Evolutionary conservation across 2,797 vertebrate species (phyloP), one percentile per base, ranked within the genome.

Genomic region (Bradypodion pumilum): DNA sequence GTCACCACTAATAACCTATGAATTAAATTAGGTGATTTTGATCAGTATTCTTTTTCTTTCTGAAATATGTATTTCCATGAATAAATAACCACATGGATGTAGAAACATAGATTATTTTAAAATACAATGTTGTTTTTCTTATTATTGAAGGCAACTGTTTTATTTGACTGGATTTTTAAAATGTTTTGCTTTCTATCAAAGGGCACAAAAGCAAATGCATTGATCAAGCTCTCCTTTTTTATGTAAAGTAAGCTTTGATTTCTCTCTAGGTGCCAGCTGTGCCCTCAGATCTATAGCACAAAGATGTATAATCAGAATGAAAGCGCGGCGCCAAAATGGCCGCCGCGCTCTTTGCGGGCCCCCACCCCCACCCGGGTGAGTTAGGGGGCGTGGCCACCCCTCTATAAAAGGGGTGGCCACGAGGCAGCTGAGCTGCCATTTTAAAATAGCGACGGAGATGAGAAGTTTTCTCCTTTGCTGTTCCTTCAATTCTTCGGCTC

Each of bases 191-290:
- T 73, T 68, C 66, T 2, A 7, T 83, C 37, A 85, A 87, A 82
- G 52, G 40, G 10, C 9, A 85, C 60, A 84, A 88, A 90, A 74
- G 42, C 74, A 52, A 90, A 86, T 86, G 66, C 84, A 74, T 82
- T 59, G 68, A 25, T 86, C 40, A 85, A 4, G 83, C 44, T 86
- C 8, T 73, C 84, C 19, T 62, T 19, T 79, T 88, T 87, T 87
- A 77, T 88, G 82, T 85, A 90, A 77, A 87, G 29, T 70, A 23
- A 78, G 3, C 1, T 86, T 88, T 86, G 76, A 80, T 42, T 56
- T 84, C 78, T 79, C 74, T 60, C 3, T 66, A 80, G 29, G 81
- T 86, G 5, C 42, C 82, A 87, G 9, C 7, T 23, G 46, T 56
- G 1, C 70, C 74, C 81, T 90, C 32, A 72, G 8, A 86, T 6